Percentiles rank a stretch among this genome's conserved stretches.
phyloP scores from a whole-genome alignment of 2,113 vertebrate genomes.

The Atrichornis clamosus region DNA sequence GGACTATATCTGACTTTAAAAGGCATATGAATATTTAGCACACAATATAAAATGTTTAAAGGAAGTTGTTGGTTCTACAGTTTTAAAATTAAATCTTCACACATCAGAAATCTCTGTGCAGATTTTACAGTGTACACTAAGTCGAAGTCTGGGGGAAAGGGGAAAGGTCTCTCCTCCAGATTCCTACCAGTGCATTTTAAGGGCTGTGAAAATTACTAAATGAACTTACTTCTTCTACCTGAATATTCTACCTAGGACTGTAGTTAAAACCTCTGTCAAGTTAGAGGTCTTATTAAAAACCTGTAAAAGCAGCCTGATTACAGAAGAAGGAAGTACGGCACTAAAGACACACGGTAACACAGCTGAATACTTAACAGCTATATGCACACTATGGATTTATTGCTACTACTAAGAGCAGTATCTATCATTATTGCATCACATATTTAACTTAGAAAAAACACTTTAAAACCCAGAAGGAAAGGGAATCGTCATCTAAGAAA shows the following conservation, averaged over 20 bases:
- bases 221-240: conserved; percentile 17
- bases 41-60: conserved; percentile 64
- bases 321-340: conserved; percentile 59
- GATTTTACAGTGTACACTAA: conserved; percentile 45
- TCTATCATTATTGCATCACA: not conserved
- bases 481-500: not conserved
- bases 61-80: conserved; percentile 48
- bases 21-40: conserved; percentile 62
- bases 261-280: conserved; percentile 29
- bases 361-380: not conserved
- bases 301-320: conserved; percentile 75
- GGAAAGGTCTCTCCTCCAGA: not conserved
- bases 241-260: not conserved
- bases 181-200: conserved; percentile 38
- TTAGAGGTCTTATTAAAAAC: conserved; percentile 57
- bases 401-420: not conserved
- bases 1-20: conserved; percentile 61
- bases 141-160: not conserved
- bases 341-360: not conserved
- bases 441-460: conserved; percentile 36
- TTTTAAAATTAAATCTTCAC: conserved; percentile 60
- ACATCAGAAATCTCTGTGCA: conserved; percentile 63
- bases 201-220: conserved; percentile 34
- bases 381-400: not conserved
- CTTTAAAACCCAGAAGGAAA: conserved; percentile 16